Conservation (phyloP, 2,888 invertebrate species). For the Bursaphelenchus okinawaensis region DNA sequence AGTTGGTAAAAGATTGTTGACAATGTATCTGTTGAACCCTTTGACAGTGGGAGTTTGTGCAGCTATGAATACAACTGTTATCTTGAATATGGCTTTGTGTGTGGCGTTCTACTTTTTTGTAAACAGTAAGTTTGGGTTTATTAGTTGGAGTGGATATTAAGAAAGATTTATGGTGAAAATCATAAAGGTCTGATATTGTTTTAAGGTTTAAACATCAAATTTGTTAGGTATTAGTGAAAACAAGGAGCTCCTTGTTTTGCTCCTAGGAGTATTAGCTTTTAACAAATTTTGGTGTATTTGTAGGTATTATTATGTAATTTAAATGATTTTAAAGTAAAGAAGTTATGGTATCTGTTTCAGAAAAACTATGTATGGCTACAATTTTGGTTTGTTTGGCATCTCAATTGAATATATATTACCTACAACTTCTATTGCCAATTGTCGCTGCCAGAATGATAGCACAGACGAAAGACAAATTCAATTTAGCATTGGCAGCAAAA, state of each 20-base stretch:
- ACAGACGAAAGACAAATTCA: neutral
- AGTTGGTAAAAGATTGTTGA: neutral
- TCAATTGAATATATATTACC: slow-evolving; percentile 30
- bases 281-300: too few species aligned
- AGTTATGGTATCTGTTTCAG: too few species aligned
- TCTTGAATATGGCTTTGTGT: slow-evolving; percentile 32
- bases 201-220: too few species aligned
- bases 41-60: slow-evolving; percentile 36
- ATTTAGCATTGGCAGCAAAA: neutral
- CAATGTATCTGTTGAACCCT: slow-evolving; percentile 45
- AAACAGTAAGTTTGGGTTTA: neutral
- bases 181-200: too few species aligned
- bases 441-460: neutral
- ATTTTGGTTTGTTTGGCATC: slow-evolving; percentile 17
- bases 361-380: slow-evolving; percentile 11
- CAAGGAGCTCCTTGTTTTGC: too few species aligned
- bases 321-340: too few species aligned
- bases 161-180: too few species aligned
- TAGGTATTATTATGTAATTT: too few species aligned
- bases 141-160: too few species aligned
- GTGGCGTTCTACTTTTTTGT: neutral
- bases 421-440: slow-evolving; percentile 19
- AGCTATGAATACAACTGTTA: slow-evolving; percentile 32
- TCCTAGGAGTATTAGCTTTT: too few species aligned
- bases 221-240: too few species aligned